Evolutionary conservation across 2,888 invertebrate genomes (phyloP).

Genomic region (Zaprionus lineosus): DNA sequence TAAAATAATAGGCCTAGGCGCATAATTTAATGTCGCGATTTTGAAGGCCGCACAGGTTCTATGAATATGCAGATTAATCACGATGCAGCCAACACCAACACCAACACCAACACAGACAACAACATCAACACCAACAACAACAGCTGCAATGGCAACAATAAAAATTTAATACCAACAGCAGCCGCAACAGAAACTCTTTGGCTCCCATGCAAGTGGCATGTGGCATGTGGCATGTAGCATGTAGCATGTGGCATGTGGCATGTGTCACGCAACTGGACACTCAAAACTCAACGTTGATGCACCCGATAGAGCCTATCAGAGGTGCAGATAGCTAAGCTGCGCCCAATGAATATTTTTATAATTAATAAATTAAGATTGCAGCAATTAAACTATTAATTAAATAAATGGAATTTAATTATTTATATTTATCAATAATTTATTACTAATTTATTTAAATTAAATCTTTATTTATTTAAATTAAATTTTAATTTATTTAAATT

Average conservation of each 20-base stretch:
- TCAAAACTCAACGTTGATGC: slow-evolving; percentile 28
- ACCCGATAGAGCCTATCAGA: slow-evolving; percentile 3
- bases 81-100: slow-evolving; percentile 34
- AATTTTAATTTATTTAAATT: slow-evolving; percentile 24
- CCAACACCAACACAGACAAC: slow-evolving; percentile 14
- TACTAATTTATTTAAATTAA: too few species aligned
- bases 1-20: slow-evolving; percentile 76
- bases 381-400: too few species aligned
- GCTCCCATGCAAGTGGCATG: too few species aligned
- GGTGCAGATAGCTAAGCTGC: background rate
- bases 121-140: slow-evolving; percentile 18
- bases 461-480: slow-evolving; percentile 9
- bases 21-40: slow-evolving; percentile 75
- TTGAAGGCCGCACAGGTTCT: slow-evolving; percentile 47
- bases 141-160: slow-evolving; percentile 18
- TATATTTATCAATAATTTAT: too few species aligned
- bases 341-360: background rate
- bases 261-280: slow-evolving; percentile 67
- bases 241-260: slow-evolving; percentile 30
- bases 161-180: too few species aligned
- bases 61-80: slow-evolving; percentile 67
- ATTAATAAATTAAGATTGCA: background rate
- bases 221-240: too few species aligned
- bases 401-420: background rate
- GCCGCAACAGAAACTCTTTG: too few species aligned